A percentile compares a stretch with the other conserved stretches of the same genome.
Evolutionary conservation across 2,797 vertebrate genomes (phyloP).

Genomic region (Phoebastria nigripes): DNA sequence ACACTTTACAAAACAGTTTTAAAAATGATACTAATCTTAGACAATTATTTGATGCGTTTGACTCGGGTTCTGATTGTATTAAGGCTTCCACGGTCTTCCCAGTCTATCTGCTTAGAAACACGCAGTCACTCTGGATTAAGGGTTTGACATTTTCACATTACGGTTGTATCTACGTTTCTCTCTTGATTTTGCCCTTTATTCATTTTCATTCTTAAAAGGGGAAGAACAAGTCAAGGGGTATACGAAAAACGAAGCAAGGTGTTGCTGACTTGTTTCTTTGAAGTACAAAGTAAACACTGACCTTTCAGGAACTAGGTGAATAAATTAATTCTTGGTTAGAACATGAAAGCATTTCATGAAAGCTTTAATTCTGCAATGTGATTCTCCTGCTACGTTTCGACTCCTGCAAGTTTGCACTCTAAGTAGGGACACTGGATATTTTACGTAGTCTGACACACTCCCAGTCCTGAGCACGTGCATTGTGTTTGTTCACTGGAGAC

Average conservation of each 20-base stretch:
- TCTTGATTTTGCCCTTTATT: conserved; percentile 65
- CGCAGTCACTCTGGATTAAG: neutral
- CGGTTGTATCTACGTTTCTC: neutral
- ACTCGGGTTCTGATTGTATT: conserved; percentile 66
- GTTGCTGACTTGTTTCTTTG: conserved; percentile 28
- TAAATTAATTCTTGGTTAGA: conserved; percentile 72
- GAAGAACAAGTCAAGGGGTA: conserved; percentile 48
- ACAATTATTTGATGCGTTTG: conserved; percentile 15
- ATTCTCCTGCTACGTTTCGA: conserved; percentile 37
- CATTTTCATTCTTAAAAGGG: conserved; percentile 47
- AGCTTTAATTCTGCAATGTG: conserved; percentile 31
- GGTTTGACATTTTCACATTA: neutral
- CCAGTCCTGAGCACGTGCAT: neutral
- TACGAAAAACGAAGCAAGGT: conserved; percentile 20
- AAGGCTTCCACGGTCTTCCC: conserved; percentile 73
- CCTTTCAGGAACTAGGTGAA: conserved; percentile 63
- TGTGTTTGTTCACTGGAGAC: conserved; percentile 62
- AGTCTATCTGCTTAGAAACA: conserved; percentile 12
- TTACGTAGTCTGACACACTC: neutral
- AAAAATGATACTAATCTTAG: conserved; percentile 17
- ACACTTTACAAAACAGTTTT: conserved; percentile 42
- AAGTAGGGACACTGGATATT: conserved; percentile 2
- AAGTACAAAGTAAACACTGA: conserved; percentile 68
- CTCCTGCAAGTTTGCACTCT: conserved; percentile 15
- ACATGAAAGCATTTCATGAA: conserved; percentile 49